Evolutionary conservation across 2,888 invertebrate genomes (phyloP).

Genomic region (Gerris lacustris): DNA sequence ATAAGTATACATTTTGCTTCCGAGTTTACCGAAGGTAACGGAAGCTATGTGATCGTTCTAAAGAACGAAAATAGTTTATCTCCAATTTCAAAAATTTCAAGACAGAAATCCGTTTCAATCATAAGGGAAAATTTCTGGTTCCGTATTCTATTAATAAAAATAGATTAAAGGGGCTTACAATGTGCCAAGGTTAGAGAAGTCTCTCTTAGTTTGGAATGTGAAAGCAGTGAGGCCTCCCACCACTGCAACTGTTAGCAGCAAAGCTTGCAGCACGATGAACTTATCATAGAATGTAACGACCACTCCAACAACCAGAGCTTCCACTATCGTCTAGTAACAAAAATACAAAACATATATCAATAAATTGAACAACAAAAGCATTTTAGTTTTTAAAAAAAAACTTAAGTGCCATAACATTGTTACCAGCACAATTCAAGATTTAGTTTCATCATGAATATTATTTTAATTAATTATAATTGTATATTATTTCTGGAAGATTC

Average conservation of each 20-base stretch:
- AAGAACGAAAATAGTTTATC: too few relatives aligned
- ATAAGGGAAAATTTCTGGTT: too few relatives aligned
- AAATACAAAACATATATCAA: conserved; percentile 18
- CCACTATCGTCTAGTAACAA: conserved; percentile 56
- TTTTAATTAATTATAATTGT: too few relatives aligned
- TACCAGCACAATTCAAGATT: too few relatives aligned
- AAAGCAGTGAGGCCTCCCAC: conserved; percentile 63
- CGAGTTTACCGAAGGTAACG: too few relatives aligned
- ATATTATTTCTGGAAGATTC: too few relatives aligned
- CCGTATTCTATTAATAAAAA: background rate
- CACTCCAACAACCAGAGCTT: conserved; percentile 66
- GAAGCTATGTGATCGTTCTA: too few relatives aligned
- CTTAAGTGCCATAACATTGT: background rate
- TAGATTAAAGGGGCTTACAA: conserved; percentile 48
- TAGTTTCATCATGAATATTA: too few relatives aligned
- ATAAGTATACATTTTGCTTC: too few relatives aligned
- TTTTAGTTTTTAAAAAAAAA: background rate
- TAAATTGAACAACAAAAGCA: background rate
- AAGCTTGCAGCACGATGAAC: conserved; percentile 61
- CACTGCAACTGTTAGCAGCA: conserved; percentile 60
- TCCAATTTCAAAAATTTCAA: too few relatives aligned
- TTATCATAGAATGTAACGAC: conserved; percentile 67
- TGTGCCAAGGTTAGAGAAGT: conserved; percentile 66
- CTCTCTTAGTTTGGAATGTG: conserved; percentile 72
- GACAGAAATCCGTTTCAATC: too few relatives aligned